phyloP scores from a whole-genome alignment of 2,888 invertebrate species.

The Lypha dubia region DNA sequence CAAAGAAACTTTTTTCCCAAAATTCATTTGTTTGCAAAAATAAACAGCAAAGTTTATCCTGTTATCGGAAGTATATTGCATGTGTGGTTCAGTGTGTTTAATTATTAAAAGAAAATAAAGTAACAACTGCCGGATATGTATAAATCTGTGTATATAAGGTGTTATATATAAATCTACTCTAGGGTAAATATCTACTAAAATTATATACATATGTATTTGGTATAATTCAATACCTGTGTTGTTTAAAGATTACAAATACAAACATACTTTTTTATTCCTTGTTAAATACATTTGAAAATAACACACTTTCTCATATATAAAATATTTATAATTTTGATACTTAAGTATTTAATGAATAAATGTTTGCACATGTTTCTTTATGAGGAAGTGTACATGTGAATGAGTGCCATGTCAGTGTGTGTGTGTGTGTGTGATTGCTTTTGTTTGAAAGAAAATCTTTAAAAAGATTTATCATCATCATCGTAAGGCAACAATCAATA shows the following conservation, averaged over 20 bases:
- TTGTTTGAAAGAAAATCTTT: conserved; percentile 22
- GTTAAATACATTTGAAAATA: not conserved
- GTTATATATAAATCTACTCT: conserved; percentile 63
- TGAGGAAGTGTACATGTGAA: not conserved
- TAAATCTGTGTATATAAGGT: conserved; percentile 52
- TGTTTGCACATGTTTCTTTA: conserved; percentile 3
- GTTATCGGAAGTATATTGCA: conserved; percentile 22
- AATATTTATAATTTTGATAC: conserved; percentile 32
- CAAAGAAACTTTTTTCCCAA: not conserved
- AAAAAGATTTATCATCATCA: conserved; percentile 54
- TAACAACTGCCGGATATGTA: conserved; percentile 58
- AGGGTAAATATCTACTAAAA: conserved; percentile 35
- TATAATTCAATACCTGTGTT: not conserved
- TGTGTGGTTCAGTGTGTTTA: conserved; percentile 47
- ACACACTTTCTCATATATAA: conserved; percentile 3
- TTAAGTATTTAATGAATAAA: conserved; percentile 26
- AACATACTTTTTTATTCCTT: not conserved
- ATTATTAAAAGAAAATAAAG: conserved; percentile 33
- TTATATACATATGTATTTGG: conserved; percentile 14
- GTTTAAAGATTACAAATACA: not conserved
- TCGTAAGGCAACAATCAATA: conserved; percentile 61
- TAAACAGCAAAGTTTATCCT: conserved; percentile 10
- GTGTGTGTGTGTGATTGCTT: not conserved
- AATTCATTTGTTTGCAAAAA: not conserved
- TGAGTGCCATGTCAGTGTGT: not conserved